Conservation (phyloP, 1,140 invertebrate species). For the Chironomus striatipennis region DNA sequence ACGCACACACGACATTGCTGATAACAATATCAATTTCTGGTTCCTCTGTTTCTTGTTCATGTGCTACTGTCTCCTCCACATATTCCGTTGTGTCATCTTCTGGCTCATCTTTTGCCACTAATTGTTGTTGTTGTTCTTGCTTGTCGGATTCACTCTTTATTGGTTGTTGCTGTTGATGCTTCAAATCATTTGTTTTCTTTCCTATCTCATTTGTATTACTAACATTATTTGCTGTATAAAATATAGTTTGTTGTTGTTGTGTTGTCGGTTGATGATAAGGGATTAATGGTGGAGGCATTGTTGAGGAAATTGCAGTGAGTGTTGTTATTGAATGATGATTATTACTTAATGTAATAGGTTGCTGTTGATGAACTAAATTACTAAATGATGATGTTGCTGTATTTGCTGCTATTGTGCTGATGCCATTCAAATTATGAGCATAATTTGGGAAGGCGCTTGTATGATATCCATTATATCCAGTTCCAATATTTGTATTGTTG, state of each 20-base stretch:
- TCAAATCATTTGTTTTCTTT: neutral
- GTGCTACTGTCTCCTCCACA: conserved; percentile 28
- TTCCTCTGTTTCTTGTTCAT: conserved; percentile 42
- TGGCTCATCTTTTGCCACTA: neutral
- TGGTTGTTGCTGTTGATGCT: neutral
- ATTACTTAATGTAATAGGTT: neutral
- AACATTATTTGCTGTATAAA: neutral
- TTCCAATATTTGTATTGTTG: neutral
- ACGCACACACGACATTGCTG: conserved; percentile 98
- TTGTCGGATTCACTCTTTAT: neutral
- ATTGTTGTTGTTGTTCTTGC: neutral
- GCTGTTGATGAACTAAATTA: conserved; percentile 19
- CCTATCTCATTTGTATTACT: neutral
- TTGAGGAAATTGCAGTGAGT: neutral
- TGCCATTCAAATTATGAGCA: too few species aligned
- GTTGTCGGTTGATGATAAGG: neutral
- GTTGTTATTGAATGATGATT: neutral
- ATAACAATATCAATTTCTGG: conserved; percentile 89
- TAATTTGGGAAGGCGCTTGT: neutral
- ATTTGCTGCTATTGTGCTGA: neutral
- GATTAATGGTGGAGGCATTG: neutral
- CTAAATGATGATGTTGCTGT: neutral
- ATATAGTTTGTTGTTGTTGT: neutral
- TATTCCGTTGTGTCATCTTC: neutral
- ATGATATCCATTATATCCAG: conserved; percentile 5